Percentiles rank a stretch among this genome's conserved stretches.
These are phyloP conservation scores for Capromys pilorides DNA, from an alignment of 2,797 vertebrate genomes.

Conservation along the genomic window DNA sequence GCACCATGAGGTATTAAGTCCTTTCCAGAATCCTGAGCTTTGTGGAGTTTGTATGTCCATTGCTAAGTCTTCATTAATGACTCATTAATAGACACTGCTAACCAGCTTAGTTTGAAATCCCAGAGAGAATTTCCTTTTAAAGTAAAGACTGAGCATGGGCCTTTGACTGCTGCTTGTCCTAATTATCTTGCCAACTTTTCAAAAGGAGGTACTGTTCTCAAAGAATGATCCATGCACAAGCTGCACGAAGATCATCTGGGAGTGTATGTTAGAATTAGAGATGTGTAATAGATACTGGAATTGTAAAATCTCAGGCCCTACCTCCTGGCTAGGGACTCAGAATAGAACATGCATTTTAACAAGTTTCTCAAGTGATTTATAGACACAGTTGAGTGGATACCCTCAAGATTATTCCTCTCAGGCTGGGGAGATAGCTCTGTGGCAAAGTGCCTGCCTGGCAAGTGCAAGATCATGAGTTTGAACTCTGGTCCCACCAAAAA, in stretches of 20 bases:
- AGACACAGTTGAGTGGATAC: not conserved
- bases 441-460: too few relatives aligned
- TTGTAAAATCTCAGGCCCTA: not conserved
- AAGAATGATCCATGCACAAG: not conserved
- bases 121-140: constrained; percentile 9
- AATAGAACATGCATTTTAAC: not conserved
- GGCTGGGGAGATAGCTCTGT: too few relatives aligned
- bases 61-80: not conserved
- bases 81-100: not conserved
- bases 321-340: not conserved
- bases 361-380: not conserved
- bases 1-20: not conserved
- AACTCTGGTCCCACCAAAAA: too few relatives aligned
- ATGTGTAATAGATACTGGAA: not conserved
- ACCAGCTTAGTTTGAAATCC: not conserved
- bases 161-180: not conserved
- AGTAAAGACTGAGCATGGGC: not conserved
- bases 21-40: not conserved
- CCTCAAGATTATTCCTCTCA: not conserved
- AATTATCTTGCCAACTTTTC: not conserved
- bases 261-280: not conserved
- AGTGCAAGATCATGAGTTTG: too few relatives aligned
- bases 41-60: not conserved
- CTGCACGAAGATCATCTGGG: not conserved
- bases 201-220: not conserved